These are phyloP conservation scores for Sycophila texana DNA, from an alignment of 2,888 invertebrate genomes.

Conservation along the genomic window DNA sequence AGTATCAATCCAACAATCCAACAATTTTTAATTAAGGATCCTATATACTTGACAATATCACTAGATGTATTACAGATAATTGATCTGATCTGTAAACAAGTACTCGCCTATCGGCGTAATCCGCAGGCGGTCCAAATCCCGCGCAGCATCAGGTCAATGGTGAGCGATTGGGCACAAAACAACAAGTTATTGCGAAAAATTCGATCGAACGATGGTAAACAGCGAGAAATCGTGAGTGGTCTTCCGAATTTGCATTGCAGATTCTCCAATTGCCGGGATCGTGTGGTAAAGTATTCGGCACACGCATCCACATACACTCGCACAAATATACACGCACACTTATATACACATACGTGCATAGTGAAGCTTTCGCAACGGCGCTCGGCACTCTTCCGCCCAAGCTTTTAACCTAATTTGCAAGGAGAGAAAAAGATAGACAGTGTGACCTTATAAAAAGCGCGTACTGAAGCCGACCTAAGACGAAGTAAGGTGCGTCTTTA, in stretches of 20 bases:
- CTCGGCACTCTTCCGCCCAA: constrained; percentile 6
- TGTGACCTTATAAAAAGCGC: neutral
- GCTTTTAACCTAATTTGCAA: constrained; percentile 54
- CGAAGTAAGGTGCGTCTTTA: constrained; percentile 19
- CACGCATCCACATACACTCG: neutral
- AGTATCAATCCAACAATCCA: no score
- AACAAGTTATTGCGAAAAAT: constrained; percentile 8
- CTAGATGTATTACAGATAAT: neutral
- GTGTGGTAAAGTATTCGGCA: neutral
- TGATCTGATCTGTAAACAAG: neutral
- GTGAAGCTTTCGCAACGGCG: constrained; percentile 3
- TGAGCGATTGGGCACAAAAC: neutral
- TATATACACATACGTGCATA: neutral
- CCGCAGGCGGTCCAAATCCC: neutral
- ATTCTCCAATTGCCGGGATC: constrained; percentile 21
- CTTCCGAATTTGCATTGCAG: constrained; percentile 38
- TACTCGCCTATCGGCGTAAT: neutral
- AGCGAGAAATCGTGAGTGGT: neutral
- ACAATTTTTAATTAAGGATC: no score
- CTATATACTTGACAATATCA: no score
- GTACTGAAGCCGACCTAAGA: neutral
- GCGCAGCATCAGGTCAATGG: neutral
- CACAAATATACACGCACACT: neutral
- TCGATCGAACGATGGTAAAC: constrained; percentile 1
- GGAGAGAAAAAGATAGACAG: neutral